Evolutionary conservation across 2,113 vertebrate species (phyloP), one percentile per base, ranked within the genome.

Genomic region (Misgurnus mizolepis): DNA sequence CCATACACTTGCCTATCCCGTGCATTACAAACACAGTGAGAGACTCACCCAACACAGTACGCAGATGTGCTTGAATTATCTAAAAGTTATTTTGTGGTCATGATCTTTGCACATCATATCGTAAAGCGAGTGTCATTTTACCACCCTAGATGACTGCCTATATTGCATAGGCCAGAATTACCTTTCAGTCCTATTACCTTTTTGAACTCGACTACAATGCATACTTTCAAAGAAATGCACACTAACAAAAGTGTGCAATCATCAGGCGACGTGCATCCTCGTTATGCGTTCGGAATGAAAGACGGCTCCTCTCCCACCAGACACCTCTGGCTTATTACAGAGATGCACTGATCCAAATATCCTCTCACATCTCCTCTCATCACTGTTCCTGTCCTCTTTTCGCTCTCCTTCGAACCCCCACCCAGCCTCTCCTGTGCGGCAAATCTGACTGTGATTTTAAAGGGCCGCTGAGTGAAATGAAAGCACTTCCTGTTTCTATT

Each of bases 401-500:
- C 75, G 67, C 60, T 45, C 47, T 10, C 56, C 18, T 41, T 18
- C 55, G 34, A 43, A 47, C 47, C 15, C 65, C 49, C 58, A 27
- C 39, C 18, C 67, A 11, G 4, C 64, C 60, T 69, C 78, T 67
- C 60, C 49, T 43, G 74, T 68, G 76, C 40, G 43, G 80, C 81
- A 82, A 82, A 82, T 82, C 76, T 69, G 71, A 78, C 75, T 73
- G 80, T 85, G 83, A 85, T 82, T 82, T 85, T 85, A 85, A 85
- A 85, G 83, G 83, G 71, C 80, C 71, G 34, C 76, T 76, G 80
- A 75, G 80, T 78, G 76, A 82, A 82, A 85, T 85, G 80, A 85
- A 85, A 85, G 76, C 76, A 78, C 81, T 82, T 85, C 80, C 83
- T 80, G 80, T 82, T 82, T 85, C 83, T 85, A 85, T 85, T 85